These are phyloP conservation scores for Urocyon cinereoargenteus DNA, from an alignment of 2,797 vertebrate genomes.

Conservation along the genomic window DNA sequence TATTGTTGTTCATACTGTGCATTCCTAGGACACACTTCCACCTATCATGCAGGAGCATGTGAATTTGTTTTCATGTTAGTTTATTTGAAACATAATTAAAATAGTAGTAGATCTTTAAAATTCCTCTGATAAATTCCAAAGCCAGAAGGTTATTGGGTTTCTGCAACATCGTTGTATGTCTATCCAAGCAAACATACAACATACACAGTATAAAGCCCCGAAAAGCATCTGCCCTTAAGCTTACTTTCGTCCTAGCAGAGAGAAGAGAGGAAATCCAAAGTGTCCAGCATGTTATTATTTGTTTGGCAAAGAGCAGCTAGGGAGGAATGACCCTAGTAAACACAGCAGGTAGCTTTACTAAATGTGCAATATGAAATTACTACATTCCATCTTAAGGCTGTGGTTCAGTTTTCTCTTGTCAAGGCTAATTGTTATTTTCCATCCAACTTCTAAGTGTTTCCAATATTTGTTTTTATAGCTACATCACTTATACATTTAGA, in stretches of 20 bases:
- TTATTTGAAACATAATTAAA: constrained; percentile 65
- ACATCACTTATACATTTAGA: neutral
- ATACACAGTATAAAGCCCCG: neutral
- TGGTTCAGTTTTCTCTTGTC: constrained; percentile 51
- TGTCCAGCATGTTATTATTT: neutral
- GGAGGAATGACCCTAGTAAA: constrained; percentile 34
- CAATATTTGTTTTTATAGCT: constrained; percentile 13
- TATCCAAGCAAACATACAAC: neutral
- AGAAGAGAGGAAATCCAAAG: neutral
- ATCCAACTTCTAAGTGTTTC: constrained; percentile 44
- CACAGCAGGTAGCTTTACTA: constrained; percentile 33
- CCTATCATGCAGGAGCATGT: neutral
- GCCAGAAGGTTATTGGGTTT: neutral
- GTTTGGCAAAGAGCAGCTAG: constrained; percentile 2
- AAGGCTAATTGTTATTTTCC: constrained; percentile 51
- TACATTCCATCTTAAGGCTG: neutral
- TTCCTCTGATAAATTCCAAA: neutral
- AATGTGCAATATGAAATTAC: constrained; percentile 40
- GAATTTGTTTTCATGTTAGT: constrained; percentile 27
- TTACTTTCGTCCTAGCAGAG: neutral
- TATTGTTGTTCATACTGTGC: neutral
- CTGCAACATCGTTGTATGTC: constrained; percentile 25
- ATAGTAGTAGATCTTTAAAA: neutral
- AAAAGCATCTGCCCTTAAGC: neutral
- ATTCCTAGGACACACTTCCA: neutral